Base-by-base conservation (phyloP, 2,113 vertebrate species). In the Datnioides undecimradiatus region DNA sequence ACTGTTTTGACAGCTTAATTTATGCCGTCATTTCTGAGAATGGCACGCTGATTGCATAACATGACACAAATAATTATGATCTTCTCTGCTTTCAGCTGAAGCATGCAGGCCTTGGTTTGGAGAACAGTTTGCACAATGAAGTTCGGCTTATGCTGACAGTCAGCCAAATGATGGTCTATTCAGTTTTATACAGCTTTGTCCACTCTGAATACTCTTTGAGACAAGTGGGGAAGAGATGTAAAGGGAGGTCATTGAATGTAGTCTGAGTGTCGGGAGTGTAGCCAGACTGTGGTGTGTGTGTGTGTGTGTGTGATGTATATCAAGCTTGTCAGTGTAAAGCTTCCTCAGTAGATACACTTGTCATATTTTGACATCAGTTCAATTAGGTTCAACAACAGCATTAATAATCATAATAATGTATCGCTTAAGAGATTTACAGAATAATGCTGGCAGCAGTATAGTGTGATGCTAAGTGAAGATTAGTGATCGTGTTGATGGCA, bases 1-100 rank as follows among this genome's bases (percentile, higher is more conserved):
- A 83, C 54, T 62, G 74, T 80, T 79, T 77, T 80, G 88, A 90
- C 83, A 85, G 76, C 77, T 76, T 82, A 73, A 87, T 89, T 87
- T 51, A 60, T 45, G 38, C 78, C 45, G 64, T 68, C 72, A 75
- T 79, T 71, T 57, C 57, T 27, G 51, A 77, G 76, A 87, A 52
- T 52, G 64, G 46, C 36, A 64, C 10, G 8, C 73, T 79, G 67
- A 76, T 83, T 81, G 49, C 68, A 65, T 66, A 82, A 80, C 65
- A 52, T 69, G 88, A 89, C 85, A 82, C 65, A 63, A 87, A 83
- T 67, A 85, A 83, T 83, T 80, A 87, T 73, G 54, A 66, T 80
- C 66, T 25, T 60, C 21, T 36, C 10, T 45, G 73, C 58, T 76
- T 85, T 83, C 34, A 74, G 52, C 54, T 71, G 49, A 57, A 64